Conservation (phyloP, 2,797 vertebrate species). For the Odontamblyopus lacepedii region DNA sequence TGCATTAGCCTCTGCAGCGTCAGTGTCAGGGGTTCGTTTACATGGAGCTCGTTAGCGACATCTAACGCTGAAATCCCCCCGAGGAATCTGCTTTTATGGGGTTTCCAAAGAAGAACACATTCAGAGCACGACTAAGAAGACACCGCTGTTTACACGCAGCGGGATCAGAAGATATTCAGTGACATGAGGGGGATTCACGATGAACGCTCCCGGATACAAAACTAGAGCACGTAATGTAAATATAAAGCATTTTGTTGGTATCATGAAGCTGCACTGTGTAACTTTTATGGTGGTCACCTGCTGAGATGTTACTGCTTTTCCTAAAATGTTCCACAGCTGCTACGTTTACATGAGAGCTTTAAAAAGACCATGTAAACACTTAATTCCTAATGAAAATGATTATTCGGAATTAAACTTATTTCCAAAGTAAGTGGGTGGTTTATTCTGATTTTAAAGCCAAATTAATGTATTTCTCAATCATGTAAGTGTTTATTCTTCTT, state of each 20-base stretch:
- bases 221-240: background rate
- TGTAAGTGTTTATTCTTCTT: no score
- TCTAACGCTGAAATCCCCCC: background rate
- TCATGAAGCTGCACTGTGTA: no score
- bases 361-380: no score
- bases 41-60: slow-evolving; percentile 26
- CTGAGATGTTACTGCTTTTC: no score
- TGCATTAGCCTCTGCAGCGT: background rate
- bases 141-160: background rate
- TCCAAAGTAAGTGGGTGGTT: no score
- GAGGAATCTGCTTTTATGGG: background rate
- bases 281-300: no score
- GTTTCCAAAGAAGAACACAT: slow-evolving; percentile 1
- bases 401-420: no score
- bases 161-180: background rate
- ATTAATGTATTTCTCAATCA: no score
- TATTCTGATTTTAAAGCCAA: no score
- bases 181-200: background rate
- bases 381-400: no score
- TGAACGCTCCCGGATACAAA: background rate
- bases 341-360: no score
- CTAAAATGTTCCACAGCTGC: no score
- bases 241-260: background rate
- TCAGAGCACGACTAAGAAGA: background rate
- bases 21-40: background rate